Percentiles rank a stretch among this genome's conserved stretches.
Conservation (phyloP, 2,888 invertebrate species). For the Leptodirus hochenwartii region DNA sequence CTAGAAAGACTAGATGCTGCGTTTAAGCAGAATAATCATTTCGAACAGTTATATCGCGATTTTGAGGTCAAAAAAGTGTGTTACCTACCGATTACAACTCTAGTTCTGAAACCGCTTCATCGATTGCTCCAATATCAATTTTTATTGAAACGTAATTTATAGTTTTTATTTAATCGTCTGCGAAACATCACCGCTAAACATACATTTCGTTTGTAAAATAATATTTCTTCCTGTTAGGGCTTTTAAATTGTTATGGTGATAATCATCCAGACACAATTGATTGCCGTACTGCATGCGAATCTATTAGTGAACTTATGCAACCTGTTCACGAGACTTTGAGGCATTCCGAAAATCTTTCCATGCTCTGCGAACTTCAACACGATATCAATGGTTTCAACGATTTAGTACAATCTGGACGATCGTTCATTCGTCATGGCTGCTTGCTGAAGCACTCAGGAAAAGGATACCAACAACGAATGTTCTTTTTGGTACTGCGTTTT, state of each 20-base stretch:
- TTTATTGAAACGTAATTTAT: slow-evolving; percentile 50
- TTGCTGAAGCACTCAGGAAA: slow-evolving; percentile 85
- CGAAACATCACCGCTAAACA: background rate
- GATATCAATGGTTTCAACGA: slow-evolving; percentile 74
- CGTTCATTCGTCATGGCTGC: slow-evolving; percentile 87
- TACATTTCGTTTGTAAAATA: slow-evolving; percentile 1
- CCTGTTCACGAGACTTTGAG: slow-evolving; percentile 32
- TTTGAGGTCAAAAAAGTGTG: slow-evolving; percentile 74
- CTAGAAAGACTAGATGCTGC: slow-evolving; percentile 66
- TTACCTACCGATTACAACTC: slow-evolving; percentile 67
- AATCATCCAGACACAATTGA: slow-evolving; percentile 51
- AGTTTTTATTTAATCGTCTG: slow-evolving; percentile 1
- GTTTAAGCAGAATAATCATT: slow-evolving; percentile 47
- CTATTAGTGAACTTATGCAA: slow-evolving; percentile 34
- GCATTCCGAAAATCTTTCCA: slow-evolving; percentile 57
- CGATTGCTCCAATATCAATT: slow-evolving; percentile 69
- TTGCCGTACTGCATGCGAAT: slow-evolving; percentile 44
- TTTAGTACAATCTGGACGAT: slow-evolving; percentile 55
- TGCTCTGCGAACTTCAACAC: slow-evolving; percentile 73
- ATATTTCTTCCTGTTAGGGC: slow-evolving; percentile 26
- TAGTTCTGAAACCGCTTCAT: slow-evolving; percentile 68
- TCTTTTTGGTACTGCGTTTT: slow-evolving; percentile 62
- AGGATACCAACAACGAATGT: slow-evolving; percentile 91
- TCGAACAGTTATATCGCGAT: slow-evolving; percentile 50
- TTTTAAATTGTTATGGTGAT: slow-evolving; percentile 52